A percentile compares a stretch with the other conserved stretches of the same genome.
phyloP scores from a whole-genome alignment of 1,140 invertebrate genomes.

The Drosophila asahinai region DNA sequence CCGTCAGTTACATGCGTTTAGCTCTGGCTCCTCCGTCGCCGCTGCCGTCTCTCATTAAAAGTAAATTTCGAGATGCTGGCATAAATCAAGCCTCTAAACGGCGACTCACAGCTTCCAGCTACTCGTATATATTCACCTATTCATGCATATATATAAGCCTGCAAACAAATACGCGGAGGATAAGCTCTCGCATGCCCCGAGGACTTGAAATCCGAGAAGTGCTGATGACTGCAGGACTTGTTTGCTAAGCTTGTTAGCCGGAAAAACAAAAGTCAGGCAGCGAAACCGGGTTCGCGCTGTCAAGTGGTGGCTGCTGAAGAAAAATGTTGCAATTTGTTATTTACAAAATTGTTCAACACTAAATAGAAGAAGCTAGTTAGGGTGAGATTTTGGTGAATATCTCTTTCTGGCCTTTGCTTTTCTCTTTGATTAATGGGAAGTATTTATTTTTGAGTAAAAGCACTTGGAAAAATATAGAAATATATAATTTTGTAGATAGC shows the following conservation, averaged over 20 bases:
- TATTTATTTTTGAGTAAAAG: constrained; percentile 1
- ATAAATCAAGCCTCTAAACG: constrained; percentile 66
- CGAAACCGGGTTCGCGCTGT: not conserved
- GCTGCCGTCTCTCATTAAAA: constrained; percentile 67
- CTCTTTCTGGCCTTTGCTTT: not conserved
- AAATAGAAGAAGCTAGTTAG: constrained; percentile 13
- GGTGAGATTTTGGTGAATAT: not conserved
- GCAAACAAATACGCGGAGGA: constrained; percentile 9
- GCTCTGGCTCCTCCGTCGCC: constrained; percentile 43
- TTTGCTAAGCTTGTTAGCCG: constrained; percentile 37
- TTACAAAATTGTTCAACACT: constrained; percentile 16
- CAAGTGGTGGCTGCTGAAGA: constrained; percentile 14
- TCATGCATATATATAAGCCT: constrained; percentile 4
- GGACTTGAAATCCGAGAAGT: constrained; percentile 45
- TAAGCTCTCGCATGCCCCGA: constrained; percentile 23
- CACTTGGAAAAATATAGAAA: not conserved
- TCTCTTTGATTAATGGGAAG: not conserved
- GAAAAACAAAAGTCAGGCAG: constrained; percentile 24
- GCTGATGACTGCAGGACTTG: constrained; percentile 44
- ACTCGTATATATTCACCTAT: constrained; percentile 5
- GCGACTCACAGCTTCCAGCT: constrained; percentile 20
- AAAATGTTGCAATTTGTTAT: constrained; percentile 42
- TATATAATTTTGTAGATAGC: not conserved
- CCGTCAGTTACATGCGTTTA: constrained; percentile 71
- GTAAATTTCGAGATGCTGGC: constrained; percentile 68